phyloP scores from a whole-genome alignment of 2,797 vertebrate species.

The Acridotheres tristis region DNA sequence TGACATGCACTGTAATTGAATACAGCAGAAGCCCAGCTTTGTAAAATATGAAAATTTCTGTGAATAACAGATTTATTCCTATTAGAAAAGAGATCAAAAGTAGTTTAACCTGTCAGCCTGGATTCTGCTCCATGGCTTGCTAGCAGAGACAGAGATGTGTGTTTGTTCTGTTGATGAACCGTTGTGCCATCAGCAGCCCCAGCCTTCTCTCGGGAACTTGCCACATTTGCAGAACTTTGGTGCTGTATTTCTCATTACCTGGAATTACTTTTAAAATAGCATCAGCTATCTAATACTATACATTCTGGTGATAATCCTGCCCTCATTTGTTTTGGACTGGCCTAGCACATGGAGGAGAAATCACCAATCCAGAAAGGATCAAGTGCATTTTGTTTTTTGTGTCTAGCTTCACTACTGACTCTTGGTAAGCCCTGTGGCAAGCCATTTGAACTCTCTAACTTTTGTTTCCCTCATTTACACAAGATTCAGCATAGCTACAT shows the following conservation, averaged over 20 bases:
- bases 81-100: slow-evolving; percentile 57
- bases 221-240: background rate
- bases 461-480: background rate
- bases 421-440: background rate
- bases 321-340: background rate
- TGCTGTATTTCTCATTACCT: background rate
- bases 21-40: background rate
- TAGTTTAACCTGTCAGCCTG: slow-evolving; percentile 40
- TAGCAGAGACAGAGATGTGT: slow-evolving; percentile 7
- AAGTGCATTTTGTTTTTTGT: background rate
- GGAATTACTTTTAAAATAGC: background rate
- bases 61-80: slow-evolving; percentile 50
- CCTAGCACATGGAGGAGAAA: background rate
- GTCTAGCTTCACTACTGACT: background rate
- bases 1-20: background rate
- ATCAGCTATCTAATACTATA: background rate
- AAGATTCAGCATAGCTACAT: background rate
- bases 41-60: slow-evolving; percentile 16
- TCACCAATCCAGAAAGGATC: background rate
- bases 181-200: background rate
- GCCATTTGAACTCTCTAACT: background rate
- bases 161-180: background rate
- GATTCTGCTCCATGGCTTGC: slow-evolving; percentile 35
- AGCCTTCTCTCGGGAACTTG: background rate
- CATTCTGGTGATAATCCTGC: background rate